Evolutionary conservation across 1,140 invertebrate species (phyloP).

Genomic region (Chelonus insularis): DNA sequence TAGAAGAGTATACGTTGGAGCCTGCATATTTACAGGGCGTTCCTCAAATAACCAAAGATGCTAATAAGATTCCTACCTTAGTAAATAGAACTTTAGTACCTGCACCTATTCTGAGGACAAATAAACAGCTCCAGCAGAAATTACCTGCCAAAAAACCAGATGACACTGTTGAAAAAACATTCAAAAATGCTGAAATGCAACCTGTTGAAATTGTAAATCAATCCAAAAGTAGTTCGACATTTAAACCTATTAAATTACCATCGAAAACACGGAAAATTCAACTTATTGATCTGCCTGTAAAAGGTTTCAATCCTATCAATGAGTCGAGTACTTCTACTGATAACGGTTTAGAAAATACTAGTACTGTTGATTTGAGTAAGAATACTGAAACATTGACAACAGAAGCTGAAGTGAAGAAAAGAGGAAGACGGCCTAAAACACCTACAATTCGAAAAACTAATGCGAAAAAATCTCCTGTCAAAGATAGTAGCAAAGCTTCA

Average conservation of each 20-base stretch:
- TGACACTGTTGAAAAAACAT: constrained; percentile 32
- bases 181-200: constrained; percentile 45
- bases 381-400: no score
- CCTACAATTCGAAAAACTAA: no score
- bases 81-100: constrained; percentile 43
- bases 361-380: no score
- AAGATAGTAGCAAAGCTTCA: no score
- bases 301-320: constrained; percentile 21
- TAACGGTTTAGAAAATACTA: no score
- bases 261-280: constrained; percentile 30
- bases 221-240: constrained; percentile 21
- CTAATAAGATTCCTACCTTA: constrained; percentile 44
- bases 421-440: no score
- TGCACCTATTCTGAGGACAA: constrained; percentile 37
- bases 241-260: constrained; percentile 43
- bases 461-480: no score
- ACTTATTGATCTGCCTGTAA: constrained; percentile 23
- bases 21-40: constrained; percentile 40
- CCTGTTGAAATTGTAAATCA: constrained; percentile 32
- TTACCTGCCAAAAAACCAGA: constrained; percentile 25
- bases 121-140: constrained; percentile 41
- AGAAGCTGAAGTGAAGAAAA: no score
- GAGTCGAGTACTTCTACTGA: no score
- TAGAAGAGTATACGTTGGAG: neutral
- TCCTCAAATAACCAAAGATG: constrained; percentile 38